Percentiles rank a stretch among this genome's conserved stretches.
Conservation (phyloP, 2,888 invertebrate species). For the Agelastica alni region DNA sequence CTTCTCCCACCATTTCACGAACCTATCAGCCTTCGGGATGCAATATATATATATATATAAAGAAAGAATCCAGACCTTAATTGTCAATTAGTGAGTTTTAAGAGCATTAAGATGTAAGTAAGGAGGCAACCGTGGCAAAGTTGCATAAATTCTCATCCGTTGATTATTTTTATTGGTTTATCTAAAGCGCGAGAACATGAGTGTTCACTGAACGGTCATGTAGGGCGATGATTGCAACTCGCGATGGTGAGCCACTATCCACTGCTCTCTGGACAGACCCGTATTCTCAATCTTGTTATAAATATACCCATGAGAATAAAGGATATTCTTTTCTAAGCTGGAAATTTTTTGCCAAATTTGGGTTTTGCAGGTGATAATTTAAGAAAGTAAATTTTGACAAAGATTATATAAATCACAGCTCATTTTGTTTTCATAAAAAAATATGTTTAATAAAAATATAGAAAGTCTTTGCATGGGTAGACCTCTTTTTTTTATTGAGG, state of each 20-base stretch:
- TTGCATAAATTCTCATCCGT: slow-evolving; percentile 53
- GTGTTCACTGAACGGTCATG: slow-evolving; percentile 54
- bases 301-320: too few species aligned
- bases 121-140: slow-evolving; percentile 40
- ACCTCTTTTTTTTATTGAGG: too few species aligned
- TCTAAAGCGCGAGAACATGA: slow-evolving; percentile 51
- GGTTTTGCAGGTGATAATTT: too few species aligned
- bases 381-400: too few species aligned
- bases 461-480: too few species aligned
- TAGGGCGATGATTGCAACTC: slow-evolving; percentile 49
- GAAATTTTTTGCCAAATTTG: too few species aligned
- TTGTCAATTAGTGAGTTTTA: slow-evolving; percentile 47
- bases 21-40: slow-evolving; percentile 15
- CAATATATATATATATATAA: slow-evolving; percentile 32
- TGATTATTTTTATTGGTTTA: slow-evolving; percentile 51
- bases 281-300: too few species aligned
- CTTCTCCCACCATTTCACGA: slow-evolving; percentile 18
- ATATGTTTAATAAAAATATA: too few species aligned
- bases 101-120: slow-evolving; percentile 48
- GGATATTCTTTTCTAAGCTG: too few species aligned
- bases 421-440: too few species aligned
- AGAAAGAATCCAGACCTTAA: slow-evolving; percentile 38
- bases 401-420: too few species aligned
- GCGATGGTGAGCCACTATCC: slow-evolving; percentile 31
- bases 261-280: not conserved